Base-by-base conservation (phyloP, 2,888 invertebrate species). In the Tryphoninae sp. region DNA sequence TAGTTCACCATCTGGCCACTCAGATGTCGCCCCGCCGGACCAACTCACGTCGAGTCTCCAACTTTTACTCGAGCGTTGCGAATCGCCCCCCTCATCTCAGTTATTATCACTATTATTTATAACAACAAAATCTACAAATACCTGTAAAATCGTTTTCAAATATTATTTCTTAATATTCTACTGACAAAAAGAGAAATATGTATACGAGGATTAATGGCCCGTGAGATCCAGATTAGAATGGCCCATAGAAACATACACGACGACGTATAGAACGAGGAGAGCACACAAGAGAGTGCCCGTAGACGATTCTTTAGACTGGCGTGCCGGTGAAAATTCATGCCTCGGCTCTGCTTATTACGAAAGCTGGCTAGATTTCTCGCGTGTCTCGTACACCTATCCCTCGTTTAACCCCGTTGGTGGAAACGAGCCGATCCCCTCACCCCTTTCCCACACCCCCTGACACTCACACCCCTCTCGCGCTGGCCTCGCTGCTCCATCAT, bases 381-480 rank as follows among this genome's bases (percentile, higher is more conserved):
- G 71, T 82, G 81, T 78, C 81, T 78, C 68, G 62, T 78, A 68
- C 71, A 78, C 80, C 80, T 81, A 78, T 81, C 81, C 33, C 71
- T 26, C 69, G 42, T 59, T 64, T 51, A 78, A 55, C 64, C 59
- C 72, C 71, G 45, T 67, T 42, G 61, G 33, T 68, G 68, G 45
- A 45, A 77, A 19, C 75, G 61, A 75, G 74, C 64, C 61, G 74
- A 74, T 64, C 69, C 74, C 53, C 77, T n/a, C 13, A 26, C 23
- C 55, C 22, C 55, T 19, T 67, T 59, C 26, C 51, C 19, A 22
- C 64, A 9, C 49, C 71, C 68, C 19, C 59, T 26, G n/a, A 51
- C 49, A 13, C 45, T n/a, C 55, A 40, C 59, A n/a, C 51, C 16
- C 55, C 65, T 11, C 51, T 9, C 55, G 13, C 58, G 16, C 64